Evolutionary conservation across 2,888 invertebrate species (phyloP).

Genomic region (Polydesmus complanatus): DNA sequence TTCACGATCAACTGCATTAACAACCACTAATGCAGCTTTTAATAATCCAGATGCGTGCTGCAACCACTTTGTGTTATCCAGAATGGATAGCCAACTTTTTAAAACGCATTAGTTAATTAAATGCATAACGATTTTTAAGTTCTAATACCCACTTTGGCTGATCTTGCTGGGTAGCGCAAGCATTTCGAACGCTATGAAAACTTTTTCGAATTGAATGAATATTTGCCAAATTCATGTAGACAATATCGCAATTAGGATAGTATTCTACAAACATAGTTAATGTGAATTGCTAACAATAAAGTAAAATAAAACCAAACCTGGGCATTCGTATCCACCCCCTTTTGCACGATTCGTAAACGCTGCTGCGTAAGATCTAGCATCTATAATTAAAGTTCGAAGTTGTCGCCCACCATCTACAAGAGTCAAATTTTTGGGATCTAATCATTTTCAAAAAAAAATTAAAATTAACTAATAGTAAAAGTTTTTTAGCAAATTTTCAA

Average conservation of each 20-base stretch:
- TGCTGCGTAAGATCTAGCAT: constrained; percentile 89
- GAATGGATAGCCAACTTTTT: constrained; percentile 66
- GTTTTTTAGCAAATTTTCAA: too few relatives aligned
- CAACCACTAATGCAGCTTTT: constrained; percentile 64
- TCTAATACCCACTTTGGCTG: constrained; percentile 26
- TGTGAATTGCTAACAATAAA: neutral
- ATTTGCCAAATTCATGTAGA: constrained; percentile 94
- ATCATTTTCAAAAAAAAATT: too few relatives aligned
- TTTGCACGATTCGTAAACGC: constrained; percentile 92
- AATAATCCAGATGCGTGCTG: constrained; percentile 74
- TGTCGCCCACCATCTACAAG: neutral
- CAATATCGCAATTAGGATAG: constrained; percentile 86
- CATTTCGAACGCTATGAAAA: constrained; percentile 68
- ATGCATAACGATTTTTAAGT: constrained; percentile 19
- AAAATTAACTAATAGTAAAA: too few relatives aligned
- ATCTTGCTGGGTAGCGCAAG: constrained; percentile 29
- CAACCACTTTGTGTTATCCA: constrained; percentile 85
- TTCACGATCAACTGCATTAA: constrained; percentile 52
- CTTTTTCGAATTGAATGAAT: constrained; percentile 90
- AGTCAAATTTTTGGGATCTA: too few relatives aligned
- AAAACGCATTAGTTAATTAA: neutral
- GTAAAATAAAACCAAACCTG: constrained; percentile 29
- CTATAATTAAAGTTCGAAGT: constrained; percentile 74
- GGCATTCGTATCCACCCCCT: constrained; percentile 92
- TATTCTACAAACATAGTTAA: constrained; percentile 49